Conservation (phyloP, 2,888 invertebrate species). For the Hypomecis atomaria region DNA sequence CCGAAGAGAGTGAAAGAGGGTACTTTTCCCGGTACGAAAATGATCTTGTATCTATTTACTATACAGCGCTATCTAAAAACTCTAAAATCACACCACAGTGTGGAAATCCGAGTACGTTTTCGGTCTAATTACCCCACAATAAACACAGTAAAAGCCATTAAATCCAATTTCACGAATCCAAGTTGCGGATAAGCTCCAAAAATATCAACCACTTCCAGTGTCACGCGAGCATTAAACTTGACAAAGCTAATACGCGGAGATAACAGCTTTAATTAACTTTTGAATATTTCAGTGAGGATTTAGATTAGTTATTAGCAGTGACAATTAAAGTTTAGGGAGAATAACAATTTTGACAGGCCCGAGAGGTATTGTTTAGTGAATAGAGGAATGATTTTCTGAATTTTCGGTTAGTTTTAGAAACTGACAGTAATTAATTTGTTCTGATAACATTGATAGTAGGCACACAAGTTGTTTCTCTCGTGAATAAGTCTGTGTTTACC, state of each 20-base stretch:
- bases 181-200: not conserved
- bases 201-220: slow-evolving; percentile 7
- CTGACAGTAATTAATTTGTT: not conserved
- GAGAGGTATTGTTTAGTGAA: slow-evolving; percentile 10
- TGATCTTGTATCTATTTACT: too few relatives aligned
- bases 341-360: slow-evolving; percentile 22
- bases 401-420: not conserved
- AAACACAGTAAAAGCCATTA: slow-evolving; percentile 12
- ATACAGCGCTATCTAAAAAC: too few relatives aligned
- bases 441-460: too few relatives aligned
- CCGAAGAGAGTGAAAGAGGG: too few relatives aligned
- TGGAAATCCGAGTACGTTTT: not conserved
- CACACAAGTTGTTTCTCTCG: too few relatives aligned
- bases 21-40: too few relatives aligned
- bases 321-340: slow-evolving; percentile 26
- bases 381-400: slow-evolving; percentile 12
- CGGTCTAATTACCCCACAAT: not conserved
- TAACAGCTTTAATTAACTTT: slow-evolving; percentile 30
- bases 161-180: slow-evolving; percentile 4
- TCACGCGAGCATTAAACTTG: slow-evolving; percentile 15
- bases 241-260: slow-evolving; percentile 24
- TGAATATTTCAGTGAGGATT: slow-evolving; percentile 27
- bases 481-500: too few relatives aligned
- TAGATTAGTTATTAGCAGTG: slow-evolving; percentile 21
- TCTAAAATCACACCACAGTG: too few relatives aligned